Conservation (phyloP, 1,140 invertebrate species). For the Drosophila truncata region DNA sequence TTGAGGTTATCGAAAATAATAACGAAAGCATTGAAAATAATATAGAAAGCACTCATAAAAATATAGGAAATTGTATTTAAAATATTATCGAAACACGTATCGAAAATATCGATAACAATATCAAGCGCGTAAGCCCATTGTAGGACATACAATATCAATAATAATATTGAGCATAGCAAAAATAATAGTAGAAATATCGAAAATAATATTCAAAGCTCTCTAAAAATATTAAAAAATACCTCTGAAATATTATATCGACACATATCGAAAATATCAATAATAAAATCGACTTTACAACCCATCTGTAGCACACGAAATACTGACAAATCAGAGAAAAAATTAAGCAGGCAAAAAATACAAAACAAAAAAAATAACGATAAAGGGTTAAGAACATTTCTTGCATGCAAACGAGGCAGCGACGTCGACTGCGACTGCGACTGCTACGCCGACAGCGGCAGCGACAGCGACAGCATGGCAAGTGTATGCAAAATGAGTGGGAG, state of each 20-base stretch:
- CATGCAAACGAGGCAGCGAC: conserved; percentile 40
- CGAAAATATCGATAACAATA: not conserved
- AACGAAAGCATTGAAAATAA: too few relatives aligned
- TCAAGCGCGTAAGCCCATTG: not conserved
- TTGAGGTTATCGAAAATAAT: too few relatives aligned
- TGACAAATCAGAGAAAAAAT: conserved; percentile 64
- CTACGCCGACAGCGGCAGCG: conserved; percentile 27
- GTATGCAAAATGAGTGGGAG: conserved; percentile 54
- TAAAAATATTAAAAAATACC: not conserved
- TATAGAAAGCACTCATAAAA: too few relatives aligned
- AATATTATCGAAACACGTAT: not conserved
- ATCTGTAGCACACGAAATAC: conserved; percentile 2
- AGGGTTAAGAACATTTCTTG: conserved; percentile 29
- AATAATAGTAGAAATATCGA: not conserved
- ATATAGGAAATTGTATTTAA: not conserved
- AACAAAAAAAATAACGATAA: conserved; percentile 9
- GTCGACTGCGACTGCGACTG: conserved; percentile 36
- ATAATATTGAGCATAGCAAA: not conserved
- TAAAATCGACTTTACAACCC: not conserved
- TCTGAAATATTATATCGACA: not conserved
- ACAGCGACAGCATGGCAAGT: conserved; percentile 58
- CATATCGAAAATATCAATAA: not conserved
- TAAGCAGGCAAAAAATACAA: conserved; percentile 35
- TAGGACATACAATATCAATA: not conserved
- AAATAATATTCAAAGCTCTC: not conserved